Evolutionary conservation across 2,888 invertebrate species (phyloP).

Genomic region (Villa cingulata): DNA sequence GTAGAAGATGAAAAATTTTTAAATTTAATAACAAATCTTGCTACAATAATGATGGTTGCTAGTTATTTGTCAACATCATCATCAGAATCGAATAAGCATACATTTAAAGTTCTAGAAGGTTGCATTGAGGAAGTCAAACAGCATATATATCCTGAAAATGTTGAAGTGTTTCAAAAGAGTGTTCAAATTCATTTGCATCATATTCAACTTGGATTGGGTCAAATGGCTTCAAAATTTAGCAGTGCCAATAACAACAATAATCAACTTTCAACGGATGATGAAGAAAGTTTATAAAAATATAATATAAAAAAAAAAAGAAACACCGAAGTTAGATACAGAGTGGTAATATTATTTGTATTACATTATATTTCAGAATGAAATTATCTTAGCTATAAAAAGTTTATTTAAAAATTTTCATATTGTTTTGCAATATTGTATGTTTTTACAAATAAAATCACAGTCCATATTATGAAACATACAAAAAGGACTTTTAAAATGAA

Average conservation of each 20-base stretch:
- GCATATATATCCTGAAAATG: conserved; percentile 60
- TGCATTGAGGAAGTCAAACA: conserved; percentile 81
- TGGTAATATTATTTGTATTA: neutral
- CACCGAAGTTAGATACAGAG: too few relatives aligned
- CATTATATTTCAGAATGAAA: too few relatives aligned
- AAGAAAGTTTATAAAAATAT: neutral
- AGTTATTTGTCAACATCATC: conserved; percentile 41
- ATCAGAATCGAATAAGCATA: conserved; percentile 78
- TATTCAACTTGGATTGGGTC: conserved; percentile 28
- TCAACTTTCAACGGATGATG: neutral
- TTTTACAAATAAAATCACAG: too few relatives aligned
- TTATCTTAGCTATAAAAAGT: too few relatives aligned
- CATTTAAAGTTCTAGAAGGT: conserved; percentile 78
- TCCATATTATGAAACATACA: too few relatives aligned
- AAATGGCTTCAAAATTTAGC: conserved; percentile 14
- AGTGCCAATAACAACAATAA: neutral
- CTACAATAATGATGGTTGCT: conserved; percentile 58
- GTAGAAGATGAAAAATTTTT: conserved; percentile 50
- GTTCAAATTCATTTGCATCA: conserved; percentile 74
- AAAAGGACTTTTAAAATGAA: too few relatives aligned
- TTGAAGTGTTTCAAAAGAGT: conserved; percentile 67
- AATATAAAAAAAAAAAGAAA: neutral
- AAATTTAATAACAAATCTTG: conserved; percentile 71
- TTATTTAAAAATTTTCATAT: too few relatives aligned
- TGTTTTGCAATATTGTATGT: too few relatives aligned